A percentile compares a stretch with the other conserved stretches of the same genome.
Conservation (phyloP, 1,140 invertebrate genomes). For the Drosophila nikananu region DNA sequence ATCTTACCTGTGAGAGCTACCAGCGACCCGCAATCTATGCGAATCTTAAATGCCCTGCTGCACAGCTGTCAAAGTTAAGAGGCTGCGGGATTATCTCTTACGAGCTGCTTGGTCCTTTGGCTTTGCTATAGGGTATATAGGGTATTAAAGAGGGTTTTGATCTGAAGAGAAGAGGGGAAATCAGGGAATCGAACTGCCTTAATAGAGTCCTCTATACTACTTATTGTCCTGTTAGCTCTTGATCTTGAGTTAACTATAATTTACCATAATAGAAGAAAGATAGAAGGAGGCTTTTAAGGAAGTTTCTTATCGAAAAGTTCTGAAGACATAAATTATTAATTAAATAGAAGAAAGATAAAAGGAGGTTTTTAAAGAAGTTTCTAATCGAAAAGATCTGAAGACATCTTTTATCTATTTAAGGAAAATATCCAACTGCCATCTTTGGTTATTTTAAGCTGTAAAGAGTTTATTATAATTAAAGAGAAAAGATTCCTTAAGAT, state of each 20-base stretch:
- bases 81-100: slow-evolving; percentile 42
- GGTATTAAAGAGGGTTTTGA: not conserved
- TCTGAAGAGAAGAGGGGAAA: not conserved
- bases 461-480: not conserved
- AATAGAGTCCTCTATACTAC: not conserved
- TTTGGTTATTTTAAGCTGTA: not conserved
- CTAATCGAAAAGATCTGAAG: too few species aligned
- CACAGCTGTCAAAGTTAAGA: slow-evolving; percentile 56
- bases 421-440: not conserved
- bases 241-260: not conserved
- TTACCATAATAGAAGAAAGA: too few species aligned
- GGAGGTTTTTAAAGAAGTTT: too few species aligned
- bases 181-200: not conserved
- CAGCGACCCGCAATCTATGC: slow-evolving; percentile 40
- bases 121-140: slow-evolving; percentile 12
- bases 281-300: too few species aligned
- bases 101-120: slow-evolving; percentile 14
- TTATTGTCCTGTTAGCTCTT: not conserved
- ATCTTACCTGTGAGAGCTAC: slow-evolving; percentile 62
- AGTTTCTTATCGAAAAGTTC: too few species aligned
- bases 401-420: not conserved
- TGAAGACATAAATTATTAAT: too few species aligned
- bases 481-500: not conserved
- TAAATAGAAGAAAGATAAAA: too few species aligned
- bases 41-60: slow-evolving; percentile 65